Conservation (phyloP, 2,797 vertebrate species). For the Heteromormyrus szaboi region DNA sequence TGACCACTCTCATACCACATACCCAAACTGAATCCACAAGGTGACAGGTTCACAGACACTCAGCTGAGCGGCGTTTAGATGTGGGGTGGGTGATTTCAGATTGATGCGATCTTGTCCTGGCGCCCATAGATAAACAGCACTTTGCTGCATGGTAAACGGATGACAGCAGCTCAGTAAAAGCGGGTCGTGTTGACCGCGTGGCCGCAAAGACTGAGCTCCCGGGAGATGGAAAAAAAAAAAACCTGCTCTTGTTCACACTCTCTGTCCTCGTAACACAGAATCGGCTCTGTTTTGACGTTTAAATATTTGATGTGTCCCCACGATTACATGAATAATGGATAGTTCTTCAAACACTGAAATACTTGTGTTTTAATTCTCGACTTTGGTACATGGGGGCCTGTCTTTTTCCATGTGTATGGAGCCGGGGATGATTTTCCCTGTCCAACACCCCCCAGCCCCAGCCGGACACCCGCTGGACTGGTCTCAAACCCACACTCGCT, state of each 20-base stretch:
- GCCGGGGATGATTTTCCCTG: not conserved
- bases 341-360: slow-evolving; percentile 6
- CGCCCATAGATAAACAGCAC: not conserved
- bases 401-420: not conserved
- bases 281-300: not conserved
- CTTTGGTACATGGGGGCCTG: not conserved
- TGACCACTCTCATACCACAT: not conserved
- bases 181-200: not conserved
- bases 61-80: not conserved
- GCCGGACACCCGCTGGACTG: not conserved
- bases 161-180: not conserved
- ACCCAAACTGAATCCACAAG: not conserved
- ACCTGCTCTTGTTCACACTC: not conserved
- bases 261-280: not conserved
- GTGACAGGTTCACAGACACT: not conserved
- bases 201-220: not conserved
- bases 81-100: not conserved
- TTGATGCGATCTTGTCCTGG: not conserved
- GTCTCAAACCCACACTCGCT: not conserved
- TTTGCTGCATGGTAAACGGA: not conserved
- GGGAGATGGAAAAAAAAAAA: not conserved
- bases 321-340: slow-evolving; percentile 21
- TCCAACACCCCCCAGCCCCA: not conserved
- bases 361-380: not conserved
- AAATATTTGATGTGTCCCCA: slow-evolving; percentile 13